Conservation (phyloP, 2,888 invertebrate species). For the Halictus quadricinctus region DNA sequence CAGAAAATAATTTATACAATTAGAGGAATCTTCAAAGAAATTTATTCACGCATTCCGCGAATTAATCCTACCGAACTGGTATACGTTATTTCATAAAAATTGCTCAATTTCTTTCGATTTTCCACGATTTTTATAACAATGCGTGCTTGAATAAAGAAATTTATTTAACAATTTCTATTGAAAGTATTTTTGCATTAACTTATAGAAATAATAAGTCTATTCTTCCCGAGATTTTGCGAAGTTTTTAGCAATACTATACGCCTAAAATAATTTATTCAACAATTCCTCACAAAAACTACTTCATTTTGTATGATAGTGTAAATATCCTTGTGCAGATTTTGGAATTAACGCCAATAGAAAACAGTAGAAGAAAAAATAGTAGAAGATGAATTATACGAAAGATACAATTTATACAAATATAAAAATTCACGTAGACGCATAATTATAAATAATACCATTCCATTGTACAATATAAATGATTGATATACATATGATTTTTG, state of each 20-base stretch:
- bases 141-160: neutral
- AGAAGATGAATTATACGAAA: no score
- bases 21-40: neutral
- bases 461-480: neutral
- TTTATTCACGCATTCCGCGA: neutral
- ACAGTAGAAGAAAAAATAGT: neutral
- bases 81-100: neutral
- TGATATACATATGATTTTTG: neutral
- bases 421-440: neutral
- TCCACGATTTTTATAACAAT: neutral
- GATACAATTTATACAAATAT: neutral
- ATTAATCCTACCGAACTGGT: neutral
- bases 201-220: neutral
- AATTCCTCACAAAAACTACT: neutral
- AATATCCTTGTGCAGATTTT: neutral
- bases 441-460: neutral
- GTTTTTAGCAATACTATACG: neutral
- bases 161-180: neutral
- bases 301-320: neutral
- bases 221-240: neutral
- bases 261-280: neutral
- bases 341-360: neutral
- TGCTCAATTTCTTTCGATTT: neutral
- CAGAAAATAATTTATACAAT: neutral
- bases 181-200: neutral